Evolutionary conservation across 2,888 invertebrate species (phyloP).

Genomic region (Ophion ellenae): DNA sequence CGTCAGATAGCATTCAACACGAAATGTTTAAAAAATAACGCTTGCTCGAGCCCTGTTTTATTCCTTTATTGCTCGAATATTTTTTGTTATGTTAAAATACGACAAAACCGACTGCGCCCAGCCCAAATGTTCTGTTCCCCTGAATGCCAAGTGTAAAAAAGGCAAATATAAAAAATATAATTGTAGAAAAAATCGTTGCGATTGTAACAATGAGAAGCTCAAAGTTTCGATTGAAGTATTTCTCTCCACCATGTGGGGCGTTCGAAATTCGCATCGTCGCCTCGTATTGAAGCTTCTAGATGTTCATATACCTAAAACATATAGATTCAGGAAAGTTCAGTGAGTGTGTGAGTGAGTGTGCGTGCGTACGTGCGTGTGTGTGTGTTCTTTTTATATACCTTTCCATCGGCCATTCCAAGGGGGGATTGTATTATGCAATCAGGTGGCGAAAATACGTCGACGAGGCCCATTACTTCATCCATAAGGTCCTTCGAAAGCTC

Average conservation of each 20-base stretch:
- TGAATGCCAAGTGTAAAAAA: background rate
- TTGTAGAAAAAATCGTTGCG: conserved; percentile 9
- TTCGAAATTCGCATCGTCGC: conserved; percentile 87
- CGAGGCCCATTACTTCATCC: conserved; percentile 86
- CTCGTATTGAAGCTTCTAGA: conserved; percentile 87
- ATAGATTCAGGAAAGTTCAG: background rate
- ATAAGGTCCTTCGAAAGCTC: conserved; percentile 85
- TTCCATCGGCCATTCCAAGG: conserved; percentile 87
- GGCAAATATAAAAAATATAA: conserved; percentile 23
- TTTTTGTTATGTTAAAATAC: background rate
- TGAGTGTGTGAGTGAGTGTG: too few relatives aligned
- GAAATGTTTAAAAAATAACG: too few relatives aligned
- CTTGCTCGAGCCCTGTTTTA: too few relatives aligned
- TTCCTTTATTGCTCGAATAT: background rate
- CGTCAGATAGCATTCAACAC: too few relatives aligned
- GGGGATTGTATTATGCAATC: conserved; percentile 88
- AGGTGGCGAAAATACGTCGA: conserved; percentile 87
- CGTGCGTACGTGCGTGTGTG: too few relatives aligned
- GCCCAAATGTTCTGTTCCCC: background rate
- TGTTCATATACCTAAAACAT: conserved; percentile 89
- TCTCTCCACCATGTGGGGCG: conserved; percentile 92
- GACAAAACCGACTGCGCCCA: background rate
- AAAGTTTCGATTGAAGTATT: conserved; percentile 85
- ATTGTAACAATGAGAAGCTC: conserved; percentile 11
- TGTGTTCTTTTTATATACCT: conserved; percentile 79